Conservation (phyloP, 2,113 vertebrate genomes). For the Sylvia atricapilla region DNA sequence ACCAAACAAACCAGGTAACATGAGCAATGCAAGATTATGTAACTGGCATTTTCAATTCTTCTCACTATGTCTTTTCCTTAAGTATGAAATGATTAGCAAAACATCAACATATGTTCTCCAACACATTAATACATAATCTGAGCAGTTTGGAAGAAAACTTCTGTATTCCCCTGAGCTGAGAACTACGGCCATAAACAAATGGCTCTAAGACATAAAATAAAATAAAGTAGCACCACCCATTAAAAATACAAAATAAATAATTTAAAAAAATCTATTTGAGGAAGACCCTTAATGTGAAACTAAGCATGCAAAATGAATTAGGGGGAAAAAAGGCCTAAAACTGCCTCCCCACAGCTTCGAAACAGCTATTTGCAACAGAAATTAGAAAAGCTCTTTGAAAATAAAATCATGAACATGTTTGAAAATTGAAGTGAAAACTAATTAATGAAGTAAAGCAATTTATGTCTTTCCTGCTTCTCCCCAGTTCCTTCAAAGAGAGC, state of each 20-base stretch:
- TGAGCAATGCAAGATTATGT: background rate
- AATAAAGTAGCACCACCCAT: background rate
- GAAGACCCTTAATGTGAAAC: background rate
- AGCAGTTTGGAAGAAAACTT: background rate
- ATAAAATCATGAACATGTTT: background rate
- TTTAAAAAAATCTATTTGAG: background rate
- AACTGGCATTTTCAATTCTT: background rate
- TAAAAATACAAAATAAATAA: background rate
- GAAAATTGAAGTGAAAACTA: background rate
- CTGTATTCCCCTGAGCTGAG: background rate
- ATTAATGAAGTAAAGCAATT: background rate
- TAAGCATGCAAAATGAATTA: background rate
- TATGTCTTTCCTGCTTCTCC: background rate
- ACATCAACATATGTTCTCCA: background rate
- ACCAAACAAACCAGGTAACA: background rate
- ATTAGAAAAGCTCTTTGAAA: background rate
- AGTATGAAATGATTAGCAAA: background rate
- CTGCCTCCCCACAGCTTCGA: background rate
- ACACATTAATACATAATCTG: background rate
- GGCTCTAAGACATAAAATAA: background rate
- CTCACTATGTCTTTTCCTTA: background rate
- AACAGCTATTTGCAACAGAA: background rate
- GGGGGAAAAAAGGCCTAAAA: background rate
- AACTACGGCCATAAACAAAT: background rate
- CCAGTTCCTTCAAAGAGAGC: background rate